Evolutionary conservation across 2,888 invertebrate genomes (phyloP).

Genomic region (Temnothorax unifasciatus): DNA sequence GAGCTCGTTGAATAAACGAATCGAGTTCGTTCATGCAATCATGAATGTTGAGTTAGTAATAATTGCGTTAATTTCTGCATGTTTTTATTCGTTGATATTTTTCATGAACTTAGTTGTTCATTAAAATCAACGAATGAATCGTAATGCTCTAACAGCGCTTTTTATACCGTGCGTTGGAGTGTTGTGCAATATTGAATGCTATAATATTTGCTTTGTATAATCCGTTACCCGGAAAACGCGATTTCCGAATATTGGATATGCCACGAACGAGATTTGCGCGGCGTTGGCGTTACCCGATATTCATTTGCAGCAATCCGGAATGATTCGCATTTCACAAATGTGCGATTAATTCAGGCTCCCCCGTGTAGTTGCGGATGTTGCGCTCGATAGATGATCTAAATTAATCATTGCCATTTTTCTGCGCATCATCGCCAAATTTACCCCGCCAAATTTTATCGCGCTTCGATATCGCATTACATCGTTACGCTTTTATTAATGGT

Average conservation of each 20-base stretch:
- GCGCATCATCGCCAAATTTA: slow-evolving; percentile 1
- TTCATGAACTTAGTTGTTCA: background rate
- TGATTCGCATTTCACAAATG: slow-evolving; percentile 54
- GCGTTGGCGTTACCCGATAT: slow-evolving; percentile 55
- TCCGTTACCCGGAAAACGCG: slow-evolving; percentile 46
- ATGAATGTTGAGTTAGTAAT: background rate
- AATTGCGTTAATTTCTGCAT: slow-evolving; percentile 12
- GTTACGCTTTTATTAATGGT: background rate
- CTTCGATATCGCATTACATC: background rate
- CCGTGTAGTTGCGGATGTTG: slow-evolving; percentile 33
- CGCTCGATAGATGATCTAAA: slow-evolving; percentile 37
- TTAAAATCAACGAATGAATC: slow-evolving; percentile 8
- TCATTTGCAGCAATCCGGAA: slow-evolving; percentile 59
- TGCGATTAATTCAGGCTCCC: slow-evolving; percentile 39
- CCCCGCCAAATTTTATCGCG: background rate
- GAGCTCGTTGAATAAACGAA: slow-evolving; percentile 23
- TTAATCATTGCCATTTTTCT: slow-evolving; percentile 44
- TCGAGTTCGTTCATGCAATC: background rate
- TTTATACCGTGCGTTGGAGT: slow-evolving; percentile 19
- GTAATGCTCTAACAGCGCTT: slow-evolving; percentile 20
- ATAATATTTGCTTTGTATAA: slow-evolving; percentile 56
- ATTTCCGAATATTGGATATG: slow-evolving; percentile 56
- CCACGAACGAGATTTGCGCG: slow-evolving; percentile 50
- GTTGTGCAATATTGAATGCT: slow-evolving; percentile 45
- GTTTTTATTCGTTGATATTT: slow-evolving; percentile 8